A percentile compares a stretch with the other conserved stretches of the same genome.
phyloP scores from a whole-genome alignment of 1,140 invertebrate species.

The Zaprionus ghesquierei region DNA sequence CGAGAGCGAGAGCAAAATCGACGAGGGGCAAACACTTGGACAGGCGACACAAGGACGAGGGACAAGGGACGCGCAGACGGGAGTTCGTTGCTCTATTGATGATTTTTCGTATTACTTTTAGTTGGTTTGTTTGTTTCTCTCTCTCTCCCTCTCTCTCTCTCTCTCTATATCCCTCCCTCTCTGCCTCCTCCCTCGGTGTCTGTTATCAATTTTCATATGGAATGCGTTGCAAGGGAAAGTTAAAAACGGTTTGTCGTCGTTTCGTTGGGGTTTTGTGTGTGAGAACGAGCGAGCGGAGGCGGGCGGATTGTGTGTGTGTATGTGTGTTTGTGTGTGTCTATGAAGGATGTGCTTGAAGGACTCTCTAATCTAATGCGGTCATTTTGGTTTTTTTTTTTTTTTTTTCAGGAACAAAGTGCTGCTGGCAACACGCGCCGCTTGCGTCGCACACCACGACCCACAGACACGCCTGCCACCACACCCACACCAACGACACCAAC shows the following conservation, averaged over 20 bases:
- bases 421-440: constrained; percentile 53
- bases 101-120: background rate
- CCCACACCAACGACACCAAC: constrained; percentile 8
- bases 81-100: background rate
- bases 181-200: background rate
- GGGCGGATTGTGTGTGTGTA: background rate
- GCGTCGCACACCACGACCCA: constrained; percentile 63
- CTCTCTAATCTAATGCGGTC: background rate
- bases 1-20: background rate
- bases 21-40: background rate
- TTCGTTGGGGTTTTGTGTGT: too few species aligned
- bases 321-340: background rate
- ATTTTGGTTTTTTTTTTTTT: background rate
- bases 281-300: too few species aligned
- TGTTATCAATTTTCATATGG: background rate
- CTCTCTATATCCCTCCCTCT: background rate
- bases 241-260: background rate
- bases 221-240: background rate
- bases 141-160: background rate
- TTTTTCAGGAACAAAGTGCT: constrained; percentile 53
- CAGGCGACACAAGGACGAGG: background rate
- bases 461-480: constrained; percentile 39
- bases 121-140: background rate
- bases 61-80: background rate
- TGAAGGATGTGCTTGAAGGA: background rate